Percentiles rank a stretch among this genome's conserved stretches.
phyloP scores from a whole-genome alignment of 2,797 vertebrate genomes.

The Hybognathus amarus region DNA sequence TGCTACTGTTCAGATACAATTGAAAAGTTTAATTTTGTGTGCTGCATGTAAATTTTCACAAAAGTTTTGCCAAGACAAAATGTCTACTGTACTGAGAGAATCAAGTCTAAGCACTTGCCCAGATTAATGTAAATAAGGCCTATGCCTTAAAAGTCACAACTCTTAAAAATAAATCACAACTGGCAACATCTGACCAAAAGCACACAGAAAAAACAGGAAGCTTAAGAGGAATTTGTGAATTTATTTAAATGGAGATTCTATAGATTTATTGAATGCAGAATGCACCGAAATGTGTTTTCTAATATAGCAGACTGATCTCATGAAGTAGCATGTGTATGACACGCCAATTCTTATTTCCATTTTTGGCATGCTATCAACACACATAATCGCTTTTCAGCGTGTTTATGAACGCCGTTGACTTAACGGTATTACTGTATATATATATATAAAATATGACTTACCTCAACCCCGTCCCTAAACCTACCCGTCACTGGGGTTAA shows the following conservation, averaged over 20 bases:
- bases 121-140: constrained; percentile 52
- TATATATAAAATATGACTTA: too few species aligned
- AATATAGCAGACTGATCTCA: too few species aligned
- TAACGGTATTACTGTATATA: too few species aligned
- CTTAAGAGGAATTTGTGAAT: constrained; percentile 10
- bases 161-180: constrained; percentile 34
- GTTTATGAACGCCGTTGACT: too few species aligned
- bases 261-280: neutral
- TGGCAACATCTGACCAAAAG: constrained; percentile 19
- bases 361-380: too few species aligned
- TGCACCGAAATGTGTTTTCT: neutral
- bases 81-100: constrained; percentile 46
- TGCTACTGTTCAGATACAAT: constrained; percentile 4
- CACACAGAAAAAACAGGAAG: neutral
- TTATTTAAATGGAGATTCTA: neutral
- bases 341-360: too few species aligned
- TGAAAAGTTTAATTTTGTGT: constrained; percentile 11
- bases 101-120: constrained; percentile 40
- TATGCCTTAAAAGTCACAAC: constrained; percentile 41
- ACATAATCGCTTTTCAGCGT: too few species aligned
- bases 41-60: constrained; percentile 40
- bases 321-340: too few species aligned
- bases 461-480: too few species aligned
- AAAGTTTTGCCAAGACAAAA: constrained; percentile 39
- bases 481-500: too few species aligned